Evolutionary conservation across 2,797 vertebrate species (phyloP).

Genomic region (Sandelia bainsii): DNA sequence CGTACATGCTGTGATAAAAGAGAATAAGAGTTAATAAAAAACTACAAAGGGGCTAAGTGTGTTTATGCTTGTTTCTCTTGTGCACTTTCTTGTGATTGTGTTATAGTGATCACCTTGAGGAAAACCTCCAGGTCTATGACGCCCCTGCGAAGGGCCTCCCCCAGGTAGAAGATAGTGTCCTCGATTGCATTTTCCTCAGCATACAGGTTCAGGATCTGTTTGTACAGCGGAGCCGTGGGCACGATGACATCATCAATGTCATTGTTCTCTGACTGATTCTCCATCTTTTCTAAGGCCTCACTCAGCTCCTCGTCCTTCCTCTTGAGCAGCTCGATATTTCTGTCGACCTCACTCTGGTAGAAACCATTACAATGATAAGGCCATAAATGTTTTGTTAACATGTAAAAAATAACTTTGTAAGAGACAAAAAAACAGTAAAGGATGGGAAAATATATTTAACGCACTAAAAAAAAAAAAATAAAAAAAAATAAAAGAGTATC

Average conservation of each 20-base stretch:
- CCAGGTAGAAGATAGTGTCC: conserved; percentile 99
- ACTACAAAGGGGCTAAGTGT: neutral
- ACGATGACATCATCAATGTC: conserved; percentile 99
- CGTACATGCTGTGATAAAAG: conserved; percentile 90
- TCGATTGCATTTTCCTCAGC: conserved; percentile 99
- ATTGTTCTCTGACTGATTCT: conserved; percentile 98
- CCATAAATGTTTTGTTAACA: no score
- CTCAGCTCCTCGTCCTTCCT: conserved; percentile 98
- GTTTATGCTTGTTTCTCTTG: rapidly evolving
- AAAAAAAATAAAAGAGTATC: conserved; percentile 46
- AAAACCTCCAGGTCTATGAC: conserved; percentile 99
- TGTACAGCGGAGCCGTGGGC: conserved; percentile 98
- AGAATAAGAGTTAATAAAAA: conserved; percentile 13
- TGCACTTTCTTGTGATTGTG: neutral
- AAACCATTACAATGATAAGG: neutral
- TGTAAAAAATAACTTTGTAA: neutral
- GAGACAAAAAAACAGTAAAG: neutral
- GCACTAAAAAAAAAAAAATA: neutral
- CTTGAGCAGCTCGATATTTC: conserved; percentile 96
- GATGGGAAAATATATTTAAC: neutral
- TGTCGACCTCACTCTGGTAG: conserved; percentile 93
- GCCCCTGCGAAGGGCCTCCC: conserved; percentile 94
- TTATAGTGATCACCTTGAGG: conserved; percentile 89
- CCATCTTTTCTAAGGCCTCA: conserved; percentile 98
- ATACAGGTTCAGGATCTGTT: conserved; percentile 98